Evolutionary conservation across 2,888 invertebrate species (phyloP).

Genomic region (Sthenelais limicola): DNA sequence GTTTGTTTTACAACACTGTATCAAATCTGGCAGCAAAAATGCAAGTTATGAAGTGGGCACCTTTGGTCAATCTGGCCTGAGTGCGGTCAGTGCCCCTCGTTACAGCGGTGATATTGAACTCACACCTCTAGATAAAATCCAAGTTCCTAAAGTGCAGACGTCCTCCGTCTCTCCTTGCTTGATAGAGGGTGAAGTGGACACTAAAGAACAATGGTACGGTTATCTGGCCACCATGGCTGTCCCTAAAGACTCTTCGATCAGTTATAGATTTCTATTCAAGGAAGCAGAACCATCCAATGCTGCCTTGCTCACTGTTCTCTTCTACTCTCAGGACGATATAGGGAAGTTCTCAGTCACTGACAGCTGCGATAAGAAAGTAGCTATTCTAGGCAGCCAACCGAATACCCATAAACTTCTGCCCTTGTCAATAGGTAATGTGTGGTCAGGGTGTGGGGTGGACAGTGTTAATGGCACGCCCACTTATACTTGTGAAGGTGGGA

Average conservation of each 20-base stretch:
- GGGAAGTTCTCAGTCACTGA: background rate
- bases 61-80: constrained; percentile 20
- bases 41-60: constrained; percentile 37
- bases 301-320: constrained; percentile 31
- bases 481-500: constrained; percentile 36
- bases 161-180: constrained; percentile 28
- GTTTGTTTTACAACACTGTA: constrained; percentile 31
- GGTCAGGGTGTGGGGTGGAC: constrained; percentile 39
- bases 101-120: constrained; percentile 19
- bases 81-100: constrained; percentile 21
- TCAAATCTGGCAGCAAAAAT: background rate
- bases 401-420: constrained; percentile 38
- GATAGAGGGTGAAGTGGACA: constrained; percentile 35
- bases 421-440: constrained; percentile 31
- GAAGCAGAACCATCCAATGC: constrained; percentile 33
- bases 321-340: constrained; percentile 31
- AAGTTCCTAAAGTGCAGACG: background rate
- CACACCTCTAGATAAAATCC: background rate
- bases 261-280: constrained; percentile 38
- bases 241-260: constrained; percentile 36
- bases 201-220: constrained; percentile 36
- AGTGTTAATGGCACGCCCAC: constrained; percentile 35
- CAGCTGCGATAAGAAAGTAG: constrained; percentile 17
- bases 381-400: background rate
- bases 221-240: constrained; percentile 40